Percentiles rank a stretch among this genome's conserved stretches.
phyloP scores from a whole-genome alignment of 2,797 vertebrate species.

The Myioborus miniatus region DNA sequence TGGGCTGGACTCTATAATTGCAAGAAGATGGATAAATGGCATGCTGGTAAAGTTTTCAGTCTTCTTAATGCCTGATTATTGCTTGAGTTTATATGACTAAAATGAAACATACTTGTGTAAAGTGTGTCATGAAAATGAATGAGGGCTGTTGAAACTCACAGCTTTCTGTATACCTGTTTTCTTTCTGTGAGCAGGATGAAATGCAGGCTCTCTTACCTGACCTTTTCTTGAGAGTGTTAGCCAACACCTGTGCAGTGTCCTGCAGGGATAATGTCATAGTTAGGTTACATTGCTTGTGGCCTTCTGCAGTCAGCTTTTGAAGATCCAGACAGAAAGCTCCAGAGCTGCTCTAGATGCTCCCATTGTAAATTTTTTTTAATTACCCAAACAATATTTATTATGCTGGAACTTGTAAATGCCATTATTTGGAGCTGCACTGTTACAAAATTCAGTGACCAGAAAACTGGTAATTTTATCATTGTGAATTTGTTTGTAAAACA shows the following conservation, averaged over 20 bases:
- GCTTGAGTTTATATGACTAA: not conserved
- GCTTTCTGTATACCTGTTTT: not conserved
- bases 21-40: conserved; percentile 97
- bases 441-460: not conserved
- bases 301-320: not conserved
- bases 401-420: not conserved
- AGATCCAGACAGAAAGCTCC: not conserved
- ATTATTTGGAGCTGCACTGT: not conserved
- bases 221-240: not conserved
- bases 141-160: not conserved
- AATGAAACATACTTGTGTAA: not conserved
- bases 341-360: not conserved
- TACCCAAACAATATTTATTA: not conserved
- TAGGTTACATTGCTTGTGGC: not conserved
- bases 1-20: conserved; percentile 96
- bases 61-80: not conserved
- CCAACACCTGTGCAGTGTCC: not conserved
- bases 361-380: not conserved
- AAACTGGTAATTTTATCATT: not conserved
- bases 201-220: not conserved
- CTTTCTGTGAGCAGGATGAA: not conserved
- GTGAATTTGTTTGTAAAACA: not conserved
- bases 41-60: conserved; percentile 86
- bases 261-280: not conserved
- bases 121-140: not conserved